Evolutionary conservation across 2,113 vertebrate species (phyloP), one percentile per base, ranked within the genome.

Genomic region (Scatophagus argus): DNA sequence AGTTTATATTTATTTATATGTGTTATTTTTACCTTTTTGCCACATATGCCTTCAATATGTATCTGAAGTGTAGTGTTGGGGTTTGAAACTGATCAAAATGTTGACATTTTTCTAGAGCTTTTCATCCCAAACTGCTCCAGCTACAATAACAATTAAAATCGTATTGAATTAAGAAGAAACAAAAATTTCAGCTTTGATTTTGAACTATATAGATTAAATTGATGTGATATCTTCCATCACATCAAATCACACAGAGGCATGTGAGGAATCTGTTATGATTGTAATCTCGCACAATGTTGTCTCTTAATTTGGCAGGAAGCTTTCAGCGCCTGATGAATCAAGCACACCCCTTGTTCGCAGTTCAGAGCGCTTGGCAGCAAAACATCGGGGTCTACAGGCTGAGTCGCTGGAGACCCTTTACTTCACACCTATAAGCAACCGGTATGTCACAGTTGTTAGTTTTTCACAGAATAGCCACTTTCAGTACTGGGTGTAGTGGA

Each of bases 401-500:
- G 95, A 96, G 11, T 97, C 97, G 2, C 66, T 96, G 77, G 96
- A 97, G 88, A 97, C 95, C 0, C 93, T 98, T 19, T 97, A 96
- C 86, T 98, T 98, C 32, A 98, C 97, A 0, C 97, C 97, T 6
- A 94, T 96, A 77, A 93, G 91, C 39, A 60, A 43, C 76, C 87
- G 79, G 86, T 88, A 29, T 39, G 49, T 41, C 13, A 3, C 32
- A 44, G 3, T 47, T 41, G 3, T 41, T 51, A 14, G 23, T 11
- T 19, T 71, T 64, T 61, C 8, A 55, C 17, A 38, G 17, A 46
- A 41, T 16, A 13, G 25, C 21, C 29, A 43, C 52, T 11, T 41
- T n/a, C 5, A n/a, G 17, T 41, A 8, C 19, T 44, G 19, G 19
- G 11, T 55, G 19, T 43, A 21, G 5, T 29, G 14, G 36, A 36